Conservation (phyloP, 2,888 invertebrate species). For the Furcula furcula region DNA sequence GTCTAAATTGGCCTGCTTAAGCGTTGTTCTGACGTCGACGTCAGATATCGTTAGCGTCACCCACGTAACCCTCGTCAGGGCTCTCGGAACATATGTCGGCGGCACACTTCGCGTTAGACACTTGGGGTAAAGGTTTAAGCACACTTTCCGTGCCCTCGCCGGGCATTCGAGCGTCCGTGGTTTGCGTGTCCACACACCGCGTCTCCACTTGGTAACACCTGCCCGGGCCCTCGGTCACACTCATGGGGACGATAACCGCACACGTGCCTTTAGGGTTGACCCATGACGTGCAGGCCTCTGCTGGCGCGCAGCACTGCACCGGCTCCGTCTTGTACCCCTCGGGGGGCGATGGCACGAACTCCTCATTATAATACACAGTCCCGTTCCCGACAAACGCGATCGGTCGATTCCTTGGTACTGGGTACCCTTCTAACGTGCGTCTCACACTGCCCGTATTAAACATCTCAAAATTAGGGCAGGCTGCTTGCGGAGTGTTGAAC, state of each 20-base stretch:
- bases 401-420: conserved; percentile 79
- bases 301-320: conserved; percentile 69
- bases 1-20: conserved; percentile 70
- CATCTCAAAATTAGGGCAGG: conserved; percentile 68
- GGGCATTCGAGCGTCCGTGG: conserved; percentile 73
- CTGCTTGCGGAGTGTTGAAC: conserved; percentile 61
- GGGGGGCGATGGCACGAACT: conserved; percentile 86
- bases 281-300: conserved; percentile 71
- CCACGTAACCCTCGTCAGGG: conserved; percentile 94
- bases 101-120: conserved; percentile 73
- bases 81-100: conserved; percentile 86
- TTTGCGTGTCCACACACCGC: conserved; percentile 84
- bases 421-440: conserved; percentile 91
- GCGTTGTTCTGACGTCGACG: conserved; percentile 75
- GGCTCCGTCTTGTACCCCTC: conserved; percentile 85
- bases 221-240: conserved; percentile 66
- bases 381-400: conserved; percentile 75
- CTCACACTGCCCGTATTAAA: conserved; percentile 82
- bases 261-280: conserved; percentile 77
- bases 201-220: conserved; percentile 79
- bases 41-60: conserved; percentile 89
- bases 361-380: conserved; percentile 76
- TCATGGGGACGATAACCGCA: conserved; percentile 76
- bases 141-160: conserved; percentile 63
- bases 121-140: conserved; percentile 69